Evolutionary conservation across 2,113 vertebrate genomes (phyloP), one percentile per base, ranked within the genome.

Genomic region (Cololabis saira): DNA sequence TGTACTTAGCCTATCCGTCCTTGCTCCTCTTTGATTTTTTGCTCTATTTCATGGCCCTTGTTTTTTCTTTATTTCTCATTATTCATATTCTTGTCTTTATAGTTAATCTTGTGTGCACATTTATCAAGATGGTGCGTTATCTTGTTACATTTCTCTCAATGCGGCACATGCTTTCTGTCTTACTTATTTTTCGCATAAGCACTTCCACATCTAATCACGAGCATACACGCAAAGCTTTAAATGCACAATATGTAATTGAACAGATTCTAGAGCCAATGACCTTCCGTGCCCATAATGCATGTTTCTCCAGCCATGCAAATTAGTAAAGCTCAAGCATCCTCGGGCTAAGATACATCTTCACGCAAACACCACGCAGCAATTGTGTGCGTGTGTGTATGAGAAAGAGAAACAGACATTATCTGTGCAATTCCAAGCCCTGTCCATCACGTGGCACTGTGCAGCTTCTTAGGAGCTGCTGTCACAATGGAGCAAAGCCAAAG

Each of bases 371-470:
- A 66, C 16, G 30, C 12, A 61, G 45, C 24, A 14, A 61, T 72
- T 30, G n/a, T 56, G 57, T 41, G 33, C 54, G 48, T 43, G 24
- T 27, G 55, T 57, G 21, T 49, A 15, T n/a, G 44, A 27, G 27
- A 53, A 40, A 44, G 43, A 19, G 43, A 52, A 18, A 45, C 33
- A 66, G 63, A 60, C 47, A 12, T 78, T 80, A 84, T 89, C 72
- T 82, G 71, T 90, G 92, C 74, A 92, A 84, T 91, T 89, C 75
- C 82, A 70, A 70, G 55, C 61, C n/a, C 69, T 87, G 86, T 88
- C 90, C 93, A 62, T 89, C 67, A 85, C 78, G 91, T 81, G 93
- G 91, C 92, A 90, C 85, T 93, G 82, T 93, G 87, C 67, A 78
- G 83, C 90, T 89, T 84, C 63, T 79, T 68, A 65, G 83, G 69